Evolutionary conservation across 2,797 vertebrate species (phyloP).

Genomic region (Paratrypauchen microcephalus): DNA sequence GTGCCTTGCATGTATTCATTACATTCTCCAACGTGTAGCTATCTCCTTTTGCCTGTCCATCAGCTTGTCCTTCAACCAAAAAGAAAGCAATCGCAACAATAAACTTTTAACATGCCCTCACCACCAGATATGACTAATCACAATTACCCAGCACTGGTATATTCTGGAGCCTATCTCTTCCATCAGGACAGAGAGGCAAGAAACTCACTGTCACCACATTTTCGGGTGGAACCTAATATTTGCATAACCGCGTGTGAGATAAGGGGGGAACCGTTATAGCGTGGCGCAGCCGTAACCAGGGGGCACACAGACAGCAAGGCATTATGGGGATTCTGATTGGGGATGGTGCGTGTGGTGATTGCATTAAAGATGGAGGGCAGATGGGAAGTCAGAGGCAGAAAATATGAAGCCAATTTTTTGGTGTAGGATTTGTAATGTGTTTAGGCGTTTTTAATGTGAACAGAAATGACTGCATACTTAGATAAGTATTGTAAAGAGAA

Average conservation of each 20-base stretch:
- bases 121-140: slow-evolving; percentile 71
- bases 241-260: slow-evolving; percentile 74
- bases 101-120: slow-evolving; percentile 47
- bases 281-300: slow-evolving; percentile 62
- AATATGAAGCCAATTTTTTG: slow-evolving; percentile 52
- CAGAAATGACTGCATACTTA: slow-evolving; percentile 22
- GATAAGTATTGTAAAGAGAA: background rate
- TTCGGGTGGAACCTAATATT: slow-evolving; percentile 69
- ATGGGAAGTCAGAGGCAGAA: slow-evolving; percentile 41
- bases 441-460: slow-evolving; percentile 37
- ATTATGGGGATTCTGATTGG: slow-evolving; percentile 60
- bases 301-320: slow-evolving; percentile 59
- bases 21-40: slow-evolving; percentile 26
- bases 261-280: slow-evolving; percentile 60
- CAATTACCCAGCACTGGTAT: slow-evolving; percentile 54
- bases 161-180: slow-evolving; percentile 65
- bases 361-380: slow-evolving; percentile 62
- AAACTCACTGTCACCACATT: slow-evolving; percentile 66
- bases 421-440: slow-evolving; percentile 35
- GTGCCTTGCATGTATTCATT: slow-evolving; percentile 27
- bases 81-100: slow-evolving; percentile 46
- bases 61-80: slow-evolving; percentile 46
- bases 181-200: slow-evolving; percentile 50
- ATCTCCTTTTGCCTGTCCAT: slow-evolving; percentile 46
- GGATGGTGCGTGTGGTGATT: slow-evolving; percentile 54